These are phyloP conservation scores for Mystacornis crossleyi DNA, from an alignment of 2,113 vertebrate genomes.

Conservation along the genomic window DNA sequence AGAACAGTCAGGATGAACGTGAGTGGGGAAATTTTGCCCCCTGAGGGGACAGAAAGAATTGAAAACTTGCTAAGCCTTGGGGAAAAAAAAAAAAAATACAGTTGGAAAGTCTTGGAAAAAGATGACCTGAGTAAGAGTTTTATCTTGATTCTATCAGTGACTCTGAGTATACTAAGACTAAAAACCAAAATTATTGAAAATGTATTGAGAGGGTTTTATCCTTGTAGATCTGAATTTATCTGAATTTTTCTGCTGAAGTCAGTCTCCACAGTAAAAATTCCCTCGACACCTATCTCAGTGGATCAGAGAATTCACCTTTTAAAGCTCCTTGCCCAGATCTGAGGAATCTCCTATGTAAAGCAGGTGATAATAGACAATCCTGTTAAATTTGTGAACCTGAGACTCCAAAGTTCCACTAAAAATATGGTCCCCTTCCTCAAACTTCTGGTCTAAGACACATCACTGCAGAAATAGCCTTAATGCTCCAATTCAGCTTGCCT, in stretches of 20 bases:
- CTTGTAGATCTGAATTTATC: neutral
- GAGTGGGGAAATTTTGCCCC: neutral
- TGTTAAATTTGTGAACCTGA: neutral
- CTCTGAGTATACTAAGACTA: neutral
- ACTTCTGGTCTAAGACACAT: neutral
- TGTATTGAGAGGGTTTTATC: neutral
- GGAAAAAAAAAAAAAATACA: neutral
- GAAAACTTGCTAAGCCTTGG: neutral
- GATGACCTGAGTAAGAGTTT: neutral
- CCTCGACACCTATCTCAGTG: neutral
- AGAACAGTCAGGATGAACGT: neutral
- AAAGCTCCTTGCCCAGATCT: neutral
- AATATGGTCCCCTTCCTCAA: neutral
- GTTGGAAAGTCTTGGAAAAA: neutral
- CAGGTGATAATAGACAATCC: neutral
- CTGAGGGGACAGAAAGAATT: neutral
- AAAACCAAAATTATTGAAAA: neutral
- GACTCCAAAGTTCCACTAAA: neutral
- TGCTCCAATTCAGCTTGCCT: neutral
- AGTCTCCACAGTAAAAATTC: neutral
- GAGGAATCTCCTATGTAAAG: neutral
- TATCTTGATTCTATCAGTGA: neutral
- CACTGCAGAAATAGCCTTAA: neutral
- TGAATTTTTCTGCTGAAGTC: neutral
- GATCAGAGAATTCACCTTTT: neutral